phyloP scores from a whole-genome alignment of 2,888 invertebrate genomes.

The Gymnoscelis rufifasciata region DNA sequence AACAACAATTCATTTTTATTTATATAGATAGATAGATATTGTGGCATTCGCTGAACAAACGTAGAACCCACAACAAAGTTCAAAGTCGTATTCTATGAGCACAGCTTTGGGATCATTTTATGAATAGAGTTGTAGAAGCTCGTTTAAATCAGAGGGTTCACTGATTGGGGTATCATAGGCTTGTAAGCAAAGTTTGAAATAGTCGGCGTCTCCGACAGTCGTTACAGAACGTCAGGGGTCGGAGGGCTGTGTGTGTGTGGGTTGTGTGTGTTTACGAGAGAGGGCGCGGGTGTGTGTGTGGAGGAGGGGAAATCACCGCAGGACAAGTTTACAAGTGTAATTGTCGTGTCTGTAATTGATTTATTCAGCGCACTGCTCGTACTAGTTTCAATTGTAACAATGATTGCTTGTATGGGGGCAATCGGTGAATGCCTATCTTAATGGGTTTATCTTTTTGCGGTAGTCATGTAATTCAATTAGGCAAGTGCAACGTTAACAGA shows the following conservation, averaged over 20 bases:
- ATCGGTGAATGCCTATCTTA: not conserved
- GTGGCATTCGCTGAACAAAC: no score
- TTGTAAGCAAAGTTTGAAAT: constrained; percentile 61
- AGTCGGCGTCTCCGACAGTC: constrained; percentile 59
- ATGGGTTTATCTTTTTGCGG: no score
- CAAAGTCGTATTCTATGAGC: constrained; percentile 6
- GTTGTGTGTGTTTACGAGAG: constrained; percentile 28
- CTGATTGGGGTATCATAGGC: constrained; percentile 67
- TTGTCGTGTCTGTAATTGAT: constrained; percentile 67
- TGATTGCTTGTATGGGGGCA: constrained; percentile 22
- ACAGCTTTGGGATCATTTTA: constrained; percentile 31
- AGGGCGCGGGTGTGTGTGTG: constrained; percentile 28
- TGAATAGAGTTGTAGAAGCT: constrained; percentile 23
- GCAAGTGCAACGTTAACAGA: no score
- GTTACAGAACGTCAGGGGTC: constrained; percentile 55
- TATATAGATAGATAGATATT: no score
- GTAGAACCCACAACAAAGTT: not conserved
- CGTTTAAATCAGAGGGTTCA: constrained; percentile 56
- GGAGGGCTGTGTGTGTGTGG: constrained; percentile 20
- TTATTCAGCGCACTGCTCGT: constrained; percentile 45
- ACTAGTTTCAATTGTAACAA: constrained; percentile 17
- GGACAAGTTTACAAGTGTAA: constrained; percentile 66
- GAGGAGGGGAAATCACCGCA: constrained; percentile 51
- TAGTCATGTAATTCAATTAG: no score
- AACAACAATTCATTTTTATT: no score